These are phyloP conservation scores for Peromyscus polionotus DNA, from an alignment of 2,113 vertebrate species.

Conservation along the genomic window DNA sequence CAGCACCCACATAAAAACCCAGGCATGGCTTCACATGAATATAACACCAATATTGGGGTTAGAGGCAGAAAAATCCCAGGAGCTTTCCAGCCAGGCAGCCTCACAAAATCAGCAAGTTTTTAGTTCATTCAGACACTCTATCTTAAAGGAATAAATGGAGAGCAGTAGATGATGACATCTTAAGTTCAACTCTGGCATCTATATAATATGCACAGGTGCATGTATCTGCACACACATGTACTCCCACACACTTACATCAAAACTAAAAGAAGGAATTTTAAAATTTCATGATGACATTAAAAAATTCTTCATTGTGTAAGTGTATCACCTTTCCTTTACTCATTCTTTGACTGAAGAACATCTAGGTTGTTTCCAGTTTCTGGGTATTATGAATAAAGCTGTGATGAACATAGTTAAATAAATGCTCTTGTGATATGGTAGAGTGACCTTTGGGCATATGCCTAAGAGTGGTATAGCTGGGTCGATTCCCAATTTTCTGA, in stretches of 20 bases:
- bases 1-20: neutral
- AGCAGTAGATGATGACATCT: neutral
- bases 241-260: neutral
- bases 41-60: neutral
- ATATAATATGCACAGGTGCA: neutral
- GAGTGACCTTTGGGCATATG: neutral
- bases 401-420: neutral
- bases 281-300: neutral
- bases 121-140: neutral
- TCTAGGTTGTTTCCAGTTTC: neutral
- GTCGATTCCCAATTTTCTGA: neutral
- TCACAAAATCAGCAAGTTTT: neutral
- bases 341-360: neutral
- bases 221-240: neutral
- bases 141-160: neutral
- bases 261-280: neutral
- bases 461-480: too few species aligned
- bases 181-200: neutral
- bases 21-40: neutral
- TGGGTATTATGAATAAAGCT: neutral
- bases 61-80: neutral
- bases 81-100: neutral
- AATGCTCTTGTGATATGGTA: neutral
- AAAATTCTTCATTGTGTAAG: neutral
- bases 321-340: neutral